phyloP scores from a whole-genome alignment of 37 sponge, comb jelly and placozoan genomes.

The Chondrilla cf. caribensis region DNA sequence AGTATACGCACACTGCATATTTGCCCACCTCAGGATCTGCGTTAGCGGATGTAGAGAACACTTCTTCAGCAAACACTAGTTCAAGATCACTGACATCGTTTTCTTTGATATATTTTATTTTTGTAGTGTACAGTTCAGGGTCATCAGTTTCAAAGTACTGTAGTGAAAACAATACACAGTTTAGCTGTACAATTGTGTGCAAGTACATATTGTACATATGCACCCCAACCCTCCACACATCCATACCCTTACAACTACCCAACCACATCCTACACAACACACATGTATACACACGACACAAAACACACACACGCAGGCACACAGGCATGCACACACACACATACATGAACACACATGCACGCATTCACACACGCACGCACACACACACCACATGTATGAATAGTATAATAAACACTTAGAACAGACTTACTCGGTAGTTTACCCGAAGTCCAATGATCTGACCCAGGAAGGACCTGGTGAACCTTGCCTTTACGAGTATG shows the following conservation, averaged over 20 bases:
- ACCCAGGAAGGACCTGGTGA: slow-evolving; percentile 89
- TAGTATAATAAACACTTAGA: too few relatives aligned
- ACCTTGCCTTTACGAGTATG: slow-evolving; percentile 75
- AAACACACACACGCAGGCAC: neutral
- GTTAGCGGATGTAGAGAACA: slow-evolving; percentile 16
- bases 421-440: slow-evolving; percentile 56
- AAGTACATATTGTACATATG: slow-evolving; percentile 1
- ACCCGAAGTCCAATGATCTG: slow-evolving; percentile 90
- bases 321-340: neutral
- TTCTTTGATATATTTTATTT: slow-evolving; percentile 80
- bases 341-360: neutral
- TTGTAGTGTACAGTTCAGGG: slow-evolving; percentile 78
- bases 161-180: neutral
- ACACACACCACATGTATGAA: neutral
- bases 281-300: neutral
- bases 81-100: slow-evolving; percentile 84
- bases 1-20: neutral
- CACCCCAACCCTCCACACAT: neutral
- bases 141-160: slow-evolving; percentile 91
- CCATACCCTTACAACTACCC: too few relatives aligned
- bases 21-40: neutral
- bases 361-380: neutral
- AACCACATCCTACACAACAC: too few relatives aligned
- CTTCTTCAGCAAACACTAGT: slow-evolving; percentile 90
- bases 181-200: too few relatives aligned